phyloP scores from a whole-genome alignment of 2,888 invertebrate genomes.

The Scaptomyza flava region DNA sequence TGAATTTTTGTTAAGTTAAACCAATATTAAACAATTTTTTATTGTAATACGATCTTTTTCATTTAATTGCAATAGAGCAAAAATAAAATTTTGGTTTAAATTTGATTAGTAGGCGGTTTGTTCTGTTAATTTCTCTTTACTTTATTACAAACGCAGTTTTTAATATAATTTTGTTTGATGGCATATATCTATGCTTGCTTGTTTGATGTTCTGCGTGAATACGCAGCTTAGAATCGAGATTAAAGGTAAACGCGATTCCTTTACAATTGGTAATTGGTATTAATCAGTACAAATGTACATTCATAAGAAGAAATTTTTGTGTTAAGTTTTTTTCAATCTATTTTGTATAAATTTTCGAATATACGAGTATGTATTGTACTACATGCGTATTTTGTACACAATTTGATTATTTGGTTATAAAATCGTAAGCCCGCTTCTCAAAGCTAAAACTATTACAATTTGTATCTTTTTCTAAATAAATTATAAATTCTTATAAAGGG shows the following conservation, averaged over 20 bases:
- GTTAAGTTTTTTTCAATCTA: slow-evolving; percentile 40
- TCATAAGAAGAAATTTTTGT: slow-evolving; percentile 34
- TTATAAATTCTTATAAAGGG: slow-evolving; percentile 50
- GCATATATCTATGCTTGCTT: slow-evolving; percentile 62
- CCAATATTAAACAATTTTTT: not conserved
- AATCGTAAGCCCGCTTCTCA: slow-evolving; percentile 69
- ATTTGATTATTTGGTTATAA: slow-evolving; percentile 63
- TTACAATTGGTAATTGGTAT: slow-evolving; percentile 23
- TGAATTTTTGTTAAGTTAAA: not conserved
- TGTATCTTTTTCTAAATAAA: slow-evolving; percentile 52
- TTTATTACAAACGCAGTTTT: slow-evolving; percentile 70
- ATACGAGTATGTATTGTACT: slow-evolving; percentile 53
- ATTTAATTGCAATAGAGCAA: no score
- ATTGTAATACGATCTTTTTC: not conserved
- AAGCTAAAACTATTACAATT: slow-evolving; percentile 44
- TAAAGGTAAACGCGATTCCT: slow-evolving; percentile 51
- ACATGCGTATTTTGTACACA: slow-evolving; percentile 36
- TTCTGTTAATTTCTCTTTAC: slow-evolving; percentile 51
- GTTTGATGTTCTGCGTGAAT: slow-evolving; percentile 14
- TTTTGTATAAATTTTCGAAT: slow-evolving; percentile 51
- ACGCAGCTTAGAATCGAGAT: slow-evolving; percentile 44
- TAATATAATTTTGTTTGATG: slow-evolving; percentile 56
- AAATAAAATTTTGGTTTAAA: slow-evolving; percentile 13
- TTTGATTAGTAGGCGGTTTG: not conserved
- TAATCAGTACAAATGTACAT: slow-evolving; percentile 43